A percentile compares a stretch with the other conserved stretches of the same genome.
These are phyloP conservation scores for Gastrophryne carolinensis DNA, from an alignment of 2,797 vertebrate species.

Conservation along the genomic window DNA sequence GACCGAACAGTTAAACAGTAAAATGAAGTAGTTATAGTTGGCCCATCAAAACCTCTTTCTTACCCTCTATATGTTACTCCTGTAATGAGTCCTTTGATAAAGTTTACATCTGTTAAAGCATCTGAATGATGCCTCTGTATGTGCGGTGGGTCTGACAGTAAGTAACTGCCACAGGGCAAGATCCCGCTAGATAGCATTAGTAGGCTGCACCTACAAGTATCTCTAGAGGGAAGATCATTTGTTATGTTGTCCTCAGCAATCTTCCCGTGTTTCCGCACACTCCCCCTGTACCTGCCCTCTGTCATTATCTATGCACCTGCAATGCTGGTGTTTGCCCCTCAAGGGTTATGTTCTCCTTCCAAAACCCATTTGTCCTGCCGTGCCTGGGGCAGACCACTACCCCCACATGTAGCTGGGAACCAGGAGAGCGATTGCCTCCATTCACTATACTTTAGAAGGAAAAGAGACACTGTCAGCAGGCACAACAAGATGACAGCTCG, in stretches of 20 bases:
- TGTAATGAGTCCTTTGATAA: too few species aligned
- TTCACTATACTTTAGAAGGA: conserved; percentile 20
- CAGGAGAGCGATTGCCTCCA: neutral
- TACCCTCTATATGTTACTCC: too few species aligned
- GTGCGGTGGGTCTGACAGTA: conserved; percentile 38
- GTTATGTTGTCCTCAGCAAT: conserved; percentile 37
- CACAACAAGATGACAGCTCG: conserved; percentile 15
- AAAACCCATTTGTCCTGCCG: conserved; percentile 46
- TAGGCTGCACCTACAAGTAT: conserved; percentile 3
- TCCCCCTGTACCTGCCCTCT: conserved; percentile 26
- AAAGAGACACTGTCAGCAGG: conserved; percentile 19
- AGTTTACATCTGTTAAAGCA: too few species aligned
- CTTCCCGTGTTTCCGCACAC: conserved; percentile 37
- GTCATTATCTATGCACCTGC: conserved; percentile 47
- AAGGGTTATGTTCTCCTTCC: conserved; percentile 39
- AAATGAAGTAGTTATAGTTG: too few species aligned
- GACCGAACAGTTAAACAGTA: too few species aligned
- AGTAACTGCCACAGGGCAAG: conserved; percentile 22
- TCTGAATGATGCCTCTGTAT: neutral
- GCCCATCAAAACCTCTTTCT: too few species aligned
- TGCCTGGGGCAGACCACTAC: conserved; percentile 25
- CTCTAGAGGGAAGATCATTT: conserved; percentile 32
- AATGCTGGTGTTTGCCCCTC: conserved; percentile 47
- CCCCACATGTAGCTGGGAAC: conserved; percentile 20
- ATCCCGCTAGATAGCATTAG: neutral